Base-by-base conservation (phyloP, 2,888 invertebrate species). In the Glomeris marginata region DNA sequence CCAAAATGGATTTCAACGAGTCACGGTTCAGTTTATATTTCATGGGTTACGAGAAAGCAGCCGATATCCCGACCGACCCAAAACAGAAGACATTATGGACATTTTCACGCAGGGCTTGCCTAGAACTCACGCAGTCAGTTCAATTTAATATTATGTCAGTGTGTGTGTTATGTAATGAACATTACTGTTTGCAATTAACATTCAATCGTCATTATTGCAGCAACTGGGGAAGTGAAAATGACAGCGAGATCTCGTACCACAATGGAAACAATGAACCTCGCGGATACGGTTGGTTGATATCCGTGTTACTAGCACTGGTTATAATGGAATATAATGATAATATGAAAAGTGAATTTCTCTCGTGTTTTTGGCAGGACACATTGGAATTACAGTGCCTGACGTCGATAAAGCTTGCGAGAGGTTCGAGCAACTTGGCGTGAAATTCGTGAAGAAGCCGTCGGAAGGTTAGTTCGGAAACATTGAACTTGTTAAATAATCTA, bases 161-260 rank as follows among this genome's bases (percentile, higher is more conserved):
- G 41, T 11, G 11, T 15, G 8, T 41, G 11, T 10, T 11, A 8
- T 41, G 11, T 10, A 8, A 15, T n/a, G n/a, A n/a, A n/a, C n/a
- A 36, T 11, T 36, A 42, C 3, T 46, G 10, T 51, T 34, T 34
- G 15, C 1, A 2, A 37, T n/a, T 40, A 2, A 41, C 10, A 16
- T 22, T 43, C 33, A 45, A 18, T 36, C 15, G 8, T 36, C 55
- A 55, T 54, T 55, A 58, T 77, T 76, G 20, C 69, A 92, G 91
- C 65, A 94, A 94, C 65, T 94, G 92, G 91, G 94, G 94, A 16
- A 85, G 88, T 1, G 94, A 94, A 69, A 78, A 74, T 48, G 84
- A 90, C 60, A 72, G 76, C 1, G 77, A 80, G 55, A 77, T 80
- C 1, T 71, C 71, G 46, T 91, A 92, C 65, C 91, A 94, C 67